A percentile compares a stretch with the other conserved stretches of the same genome.
phyloP scores from a whole-genome alignment of 2,797 vertebrate species.

The Cheirogaleus major region DNA sequence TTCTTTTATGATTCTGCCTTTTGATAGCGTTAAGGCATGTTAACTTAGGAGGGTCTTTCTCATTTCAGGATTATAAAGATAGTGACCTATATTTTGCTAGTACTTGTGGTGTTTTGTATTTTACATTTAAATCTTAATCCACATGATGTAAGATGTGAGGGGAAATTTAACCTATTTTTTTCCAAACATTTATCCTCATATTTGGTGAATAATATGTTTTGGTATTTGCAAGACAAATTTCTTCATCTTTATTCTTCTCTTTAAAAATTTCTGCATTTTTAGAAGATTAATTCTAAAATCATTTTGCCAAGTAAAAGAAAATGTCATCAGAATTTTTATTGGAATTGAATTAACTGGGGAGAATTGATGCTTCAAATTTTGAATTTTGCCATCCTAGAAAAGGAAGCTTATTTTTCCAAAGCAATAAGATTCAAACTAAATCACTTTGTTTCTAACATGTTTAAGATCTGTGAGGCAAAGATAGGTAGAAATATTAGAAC shows the following conservation, averaged over 20 bases:
- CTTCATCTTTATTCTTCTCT: not conserved
- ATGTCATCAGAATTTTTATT: not conserved
- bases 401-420: slow-evolving; percentile 4
- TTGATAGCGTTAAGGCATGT: not conserved
- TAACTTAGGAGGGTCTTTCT: not conserved
- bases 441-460: not conserved
- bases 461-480: not conserved
- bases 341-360: not conserved
- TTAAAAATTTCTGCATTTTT: not conserved
- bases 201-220: not conserved
- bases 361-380: slow-evolving; percentile 22
- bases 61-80: not conserved
- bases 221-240: not conserved
- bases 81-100: not conserved
- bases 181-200: not conserved
- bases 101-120: not conserved
- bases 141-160: not conserved
- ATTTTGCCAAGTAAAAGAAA: slow-evolving; percentile 25
- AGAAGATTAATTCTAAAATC: slow-evolving; percentile 1
- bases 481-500: not conserved
- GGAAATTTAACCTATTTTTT: not conserved
- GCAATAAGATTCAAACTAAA: not conserved
- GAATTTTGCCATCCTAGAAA: not conserved
- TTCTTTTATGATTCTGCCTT: not conserved
- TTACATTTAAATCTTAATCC: slow-evolving; percentile 29